Evolutionary conservation across 2,888 invertebrate species (phyloP).

Genomic region (Drosophila hamatofila): DNA sequence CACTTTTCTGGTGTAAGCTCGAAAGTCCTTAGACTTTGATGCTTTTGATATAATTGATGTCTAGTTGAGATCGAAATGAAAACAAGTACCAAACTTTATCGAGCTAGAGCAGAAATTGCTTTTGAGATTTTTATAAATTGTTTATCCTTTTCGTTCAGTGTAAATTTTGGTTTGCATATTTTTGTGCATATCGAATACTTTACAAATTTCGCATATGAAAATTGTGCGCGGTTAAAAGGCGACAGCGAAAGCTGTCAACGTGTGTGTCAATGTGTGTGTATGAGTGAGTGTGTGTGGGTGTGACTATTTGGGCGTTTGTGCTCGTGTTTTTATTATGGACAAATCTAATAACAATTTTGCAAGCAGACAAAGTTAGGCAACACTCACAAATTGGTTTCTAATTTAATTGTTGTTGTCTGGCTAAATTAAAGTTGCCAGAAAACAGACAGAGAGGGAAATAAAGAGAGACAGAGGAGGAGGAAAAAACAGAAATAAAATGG

Average conservation of each 20-base stretch:
- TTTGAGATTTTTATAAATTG: neutral
- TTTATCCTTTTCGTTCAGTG: conserved; percentile 43
- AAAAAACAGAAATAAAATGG: conserved; percentile 6
- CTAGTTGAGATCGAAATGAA: neutral
- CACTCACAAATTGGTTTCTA: conserved; percentile 70
- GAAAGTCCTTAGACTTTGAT: neutral
- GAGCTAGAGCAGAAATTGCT: neutral
- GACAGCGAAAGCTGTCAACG: conserved; percentile 53
- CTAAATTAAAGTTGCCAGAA: conserved; percentile 34
- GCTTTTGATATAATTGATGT: neutral
- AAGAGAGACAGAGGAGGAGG: neutral
- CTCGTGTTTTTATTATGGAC: conserved; percentile 22
- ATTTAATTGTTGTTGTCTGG: conserved; percentile 66
- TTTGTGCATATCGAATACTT: conserved; percentile 68
- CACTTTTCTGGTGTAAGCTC: neutral
- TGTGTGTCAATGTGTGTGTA: conserved; percentile 28
- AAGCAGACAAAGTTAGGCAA: conserved; percentile 48
- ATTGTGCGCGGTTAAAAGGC: conserved; percentile 77
- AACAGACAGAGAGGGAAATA: neutral
- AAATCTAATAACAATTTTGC: conserved; percentile 74
- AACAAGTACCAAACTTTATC: neutral
- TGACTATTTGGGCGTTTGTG: conserved; percentile 4
- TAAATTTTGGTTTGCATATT: conserved; percentile 63
- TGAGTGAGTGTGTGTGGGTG: conserved; percentile 14
- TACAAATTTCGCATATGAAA: conserved; percentile 78